Percentiles rank a stretch among this genome's conserved stretches.
Evolutionary conservation across 2,797 vertebrate species (phyloP).

Genomic region (Xerus rutilus): DNA sequence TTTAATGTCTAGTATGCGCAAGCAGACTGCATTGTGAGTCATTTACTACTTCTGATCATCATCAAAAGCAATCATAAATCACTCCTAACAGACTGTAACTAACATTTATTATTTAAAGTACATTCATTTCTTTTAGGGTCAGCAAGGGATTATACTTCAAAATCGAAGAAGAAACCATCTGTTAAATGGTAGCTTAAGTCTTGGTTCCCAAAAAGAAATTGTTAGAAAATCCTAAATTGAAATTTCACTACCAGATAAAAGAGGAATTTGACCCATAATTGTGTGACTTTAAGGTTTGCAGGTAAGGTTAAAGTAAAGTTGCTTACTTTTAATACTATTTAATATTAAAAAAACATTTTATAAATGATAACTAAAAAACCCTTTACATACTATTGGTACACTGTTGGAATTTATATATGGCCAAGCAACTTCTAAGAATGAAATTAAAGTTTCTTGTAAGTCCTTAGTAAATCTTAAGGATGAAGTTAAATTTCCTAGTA

Average conservation of each 20-base stretch:
- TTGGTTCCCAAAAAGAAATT: constrained; percentile 3
- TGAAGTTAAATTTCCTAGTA: background rate
- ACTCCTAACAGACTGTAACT: background rate
- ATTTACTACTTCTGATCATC: constrained; percentile 32
- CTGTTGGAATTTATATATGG: background rate
- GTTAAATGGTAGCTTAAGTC: constrained; percentile 46
- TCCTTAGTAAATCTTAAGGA: too few species aligned
- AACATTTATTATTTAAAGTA: constrained; percentile 22
- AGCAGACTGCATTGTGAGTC: background rate
- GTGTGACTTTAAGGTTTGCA: background rate
- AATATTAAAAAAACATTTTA: constrained; percentile 53
- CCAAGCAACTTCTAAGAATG: constrained; percentile 40
- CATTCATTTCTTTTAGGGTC: background rate
- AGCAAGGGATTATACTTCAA: background rate
- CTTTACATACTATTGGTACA: background rate
- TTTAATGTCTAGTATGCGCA: background rate
- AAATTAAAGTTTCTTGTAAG: constrained; percentile 5
- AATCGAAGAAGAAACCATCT: background rate
- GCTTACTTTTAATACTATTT: constrained; percentile 47
- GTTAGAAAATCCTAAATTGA: constrained; percentile 46
- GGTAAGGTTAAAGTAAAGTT: background rate
- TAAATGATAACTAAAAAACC: constrained; percentile 21
- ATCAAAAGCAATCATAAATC: background rate
- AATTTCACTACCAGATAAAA: constrained; percentile 47
- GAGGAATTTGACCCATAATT: background rate